A percentile compares a stretch with the other conserved stretches of the same genome.
These are phyloP conservation scores for Neotoma lepida DNA, from an alignment of 2,113 vertebrate genomes.

Conservation along the genomic window DNA sequence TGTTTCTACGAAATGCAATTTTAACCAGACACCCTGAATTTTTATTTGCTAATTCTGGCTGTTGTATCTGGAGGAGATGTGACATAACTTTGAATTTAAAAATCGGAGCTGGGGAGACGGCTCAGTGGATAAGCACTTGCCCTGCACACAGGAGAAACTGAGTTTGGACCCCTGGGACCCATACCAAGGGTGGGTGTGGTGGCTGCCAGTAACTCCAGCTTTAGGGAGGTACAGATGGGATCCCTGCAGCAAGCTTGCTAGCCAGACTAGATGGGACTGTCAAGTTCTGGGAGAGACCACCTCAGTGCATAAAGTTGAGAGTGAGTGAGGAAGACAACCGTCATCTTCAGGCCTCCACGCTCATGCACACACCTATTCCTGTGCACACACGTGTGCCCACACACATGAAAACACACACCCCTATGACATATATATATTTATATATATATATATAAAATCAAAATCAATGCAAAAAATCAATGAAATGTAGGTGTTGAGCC, in stretches of 20 bases:
- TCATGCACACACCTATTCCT: not conserved
- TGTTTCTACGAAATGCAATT: constrained; percentile 8
- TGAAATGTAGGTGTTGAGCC: not conserved
- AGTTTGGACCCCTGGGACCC: not conserved
- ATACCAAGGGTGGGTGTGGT: not conserved
- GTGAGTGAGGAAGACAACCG: not conserved
- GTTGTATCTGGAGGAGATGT: not conserved
- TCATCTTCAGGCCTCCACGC: not conserved
- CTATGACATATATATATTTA: not conserved
- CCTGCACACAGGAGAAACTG: not conserved
- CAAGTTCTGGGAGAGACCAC: not conserved
- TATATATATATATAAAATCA: too few species aligned
- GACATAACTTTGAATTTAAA: not conserved
- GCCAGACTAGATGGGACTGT: not conserved
- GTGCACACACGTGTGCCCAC: not conserved
- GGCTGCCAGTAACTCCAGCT: not conserved
- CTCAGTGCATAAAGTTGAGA: not conserved
- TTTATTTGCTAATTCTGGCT: not conserved
- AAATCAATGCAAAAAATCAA: not conserved
- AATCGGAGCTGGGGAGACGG: not conserved
- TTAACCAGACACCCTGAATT: not conserved
- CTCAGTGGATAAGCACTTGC: not conserved
- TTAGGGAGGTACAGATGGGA: too few species aligned
- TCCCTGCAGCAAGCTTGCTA: not conserved
- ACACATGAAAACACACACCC: not conserved